These are phyloP conservation scores for Rachycentron canadum DNA, from an alignment of 2,797 vertebrate species.

Conservation along the genomic window DNA sequence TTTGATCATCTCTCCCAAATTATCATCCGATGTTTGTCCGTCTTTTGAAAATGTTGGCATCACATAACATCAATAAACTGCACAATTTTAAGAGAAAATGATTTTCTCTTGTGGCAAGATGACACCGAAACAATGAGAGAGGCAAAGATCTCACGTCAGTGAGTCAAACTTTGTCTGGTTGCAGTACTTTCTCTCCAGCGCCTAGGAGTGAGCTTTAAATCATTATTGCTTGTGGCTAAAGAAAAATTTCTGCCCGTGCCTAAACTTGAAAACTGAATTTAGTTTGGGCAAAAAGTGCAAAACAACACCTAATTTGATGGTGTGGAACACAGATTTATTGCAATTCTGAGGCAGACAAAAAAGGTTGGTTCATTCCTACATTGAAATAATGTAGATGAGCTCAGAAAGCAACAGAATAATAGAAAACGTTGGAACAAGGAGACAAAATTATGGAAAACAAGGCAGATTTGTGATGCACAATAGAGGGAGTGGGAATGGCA, in stretches of 20 bases:
- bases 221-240: slow-evolving; percentile 11
- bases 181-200: background rate
- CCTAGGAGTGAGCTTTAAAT: background rate
- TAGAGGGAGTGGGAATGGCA: slow-evolving; percentile 44
- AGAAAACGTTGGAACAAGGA: slow-evolving; percentile 3
- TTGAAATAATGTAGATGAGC: slow-evolving; percentile 14
- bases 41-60: background rate
- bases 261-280: slow-evolving; percentile 18
- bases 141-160: background rate
- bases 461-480: slow-evolving; percentile 16
- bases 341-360: slow-evolving; percentile 1
- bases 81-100: background rate
- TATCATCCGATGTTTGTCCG: background rate
- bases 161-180: background rate
- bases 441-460: slow-evolving; percentile 29
- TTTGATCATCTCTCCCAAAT: background rate
- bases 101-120: background rate
- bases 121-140: background rate
- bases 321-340: background rate
- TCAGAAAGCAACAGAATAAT: slow-evolving; percentile 1
- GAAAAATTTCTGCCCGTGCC: background rate
- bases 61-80: background rate
- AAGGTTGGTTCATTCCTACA: background rate
- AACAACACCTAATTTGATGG: slow-evolving; percentile 15
- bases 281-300: slow-evolving; percentile 7